Conservation (phyloP, 1,140 invertebrate genomes). For the Anastatus disparis region DNA sequence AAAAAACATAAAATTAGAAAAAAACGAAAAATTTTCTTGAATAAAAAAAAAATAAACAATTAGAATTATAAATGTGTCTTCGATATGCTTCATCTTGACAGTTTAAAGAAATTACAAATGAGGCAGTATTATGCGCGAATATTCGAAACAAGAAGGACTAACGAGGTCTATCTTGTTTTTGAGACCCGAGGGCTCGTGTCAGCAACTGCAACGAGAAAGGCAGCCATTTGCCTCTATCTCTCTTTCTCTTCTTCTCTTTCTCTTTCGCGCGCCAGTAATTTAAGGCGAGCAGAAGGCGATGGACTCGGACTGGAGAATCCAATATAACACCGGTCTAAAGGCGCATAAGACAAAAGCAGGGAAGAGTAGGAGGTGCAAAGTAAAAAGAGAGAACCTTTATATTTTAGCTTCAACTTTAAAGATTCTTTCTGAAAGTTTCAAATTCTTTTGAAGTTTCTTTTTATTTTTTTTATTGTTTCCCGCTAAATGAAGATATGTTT, state of each 20-base stretch:
- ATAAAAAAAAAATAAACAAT: no score
- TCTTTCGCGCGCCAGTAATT: no score
- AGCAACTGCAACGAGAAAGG: constrained; percentile 18
- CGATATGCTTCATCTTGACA: no score
- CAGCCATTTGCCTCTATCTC: constrained; percentile 28
- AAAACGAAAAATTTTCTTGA: no score
- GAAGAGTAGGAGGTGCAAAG: no score
- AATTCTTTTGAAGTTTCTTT: neutral
- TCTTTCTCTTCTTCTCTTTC: neutral
- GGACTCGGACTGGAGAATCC: no score
- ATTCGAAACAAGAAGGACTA: constrained; percentile 31
- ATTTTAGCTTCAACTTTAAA: neutral
- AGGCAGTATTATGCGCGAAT: neutral
- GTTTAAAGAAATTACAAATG: neutral
- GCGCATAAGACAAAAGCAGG: no score
- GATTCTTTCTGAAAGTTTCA: neutral
- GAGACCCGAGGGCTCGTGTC: constrained; percentile 28
- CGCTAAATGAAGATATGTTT: neutral
- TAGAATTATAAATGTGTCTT: no score
- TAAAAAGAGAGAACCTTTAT: no score
- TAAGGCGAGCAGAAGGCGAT: no score
- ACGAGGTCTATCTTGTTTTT: constrained; percentile 41
- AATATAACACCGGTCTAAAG: no score
- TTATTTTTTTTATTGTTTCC: neutral
- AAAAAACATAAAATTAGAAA: no score